Percentiles rank a stretch among this genome's conserved stretches.
phyloP scores from a whole-genome alignment of 1,140 invertebrate species.

The Zaprionus capensis region DNA sequence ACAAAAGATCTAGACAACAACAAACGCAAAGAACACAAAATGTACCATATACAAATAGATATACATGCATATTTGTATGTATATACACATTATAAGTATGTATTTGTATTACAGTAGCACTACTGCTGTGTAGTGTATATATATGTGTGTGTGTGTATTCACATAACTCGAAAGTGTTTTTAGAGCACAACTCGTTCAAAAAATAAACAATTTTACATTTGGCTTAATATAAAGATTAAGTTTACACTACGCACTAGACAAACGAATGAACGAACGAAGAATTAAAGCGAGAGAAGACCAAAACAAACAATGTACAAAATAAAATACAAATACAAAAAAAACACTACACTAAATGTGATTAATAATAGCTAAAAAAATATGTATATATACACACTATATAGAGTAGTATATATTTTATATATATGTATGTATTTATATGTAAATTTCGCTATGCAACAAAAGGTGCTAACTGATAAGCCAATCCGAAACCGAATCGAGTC shows the following conservation, averaged over 20 bases:
- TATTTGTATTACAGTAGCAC: constrained; percentile 13
- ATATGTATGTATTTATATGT: not conserved
- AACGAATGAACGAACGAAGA: constrained; percentile 44
- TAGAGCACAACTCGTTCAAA: constrained; percentile 70
- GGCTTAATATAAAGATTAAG: constrained; percentile 49
- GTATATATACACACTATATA: not conserved
- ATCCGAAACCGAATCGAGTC: constrained; percentile 36
- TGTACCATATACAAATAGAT: not conserved
- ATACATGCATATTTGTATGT: constrained; percentile 5
- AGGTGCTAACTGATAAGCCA: constrained; percentile 45
- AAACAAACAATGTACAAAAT: constrained; percentile 56
- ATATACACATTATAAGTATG: constrained; percentile 24
- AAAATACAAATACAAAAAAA: constrained; percentile 51
- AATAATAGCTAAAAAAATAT: constrained; percentile 34
- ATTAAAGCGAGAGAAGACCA: constrained; percentile 15
- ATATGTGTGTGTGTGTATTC: constrained; percentile 7
- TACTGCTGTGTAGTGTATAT: constrained; percentile 1
- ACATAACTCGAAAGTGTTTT: constrained; percentile 66
- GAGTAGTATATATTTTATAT: not conserved
- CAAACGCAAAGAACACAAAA: constrained; percentile 29
- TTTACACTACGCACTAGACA: constrained; percentile 57
- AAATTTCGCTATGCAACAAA: constrained; percentile 67
- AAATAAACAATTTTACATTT: constrained; percentile 57
- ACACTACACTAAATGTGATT: constrained; percentile 26
- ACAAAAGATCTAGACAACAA: constrained; percentile 48